Conservation (phyloP, 2,888 invertebrate species). For the Watsonalla cultraria region DNA sequence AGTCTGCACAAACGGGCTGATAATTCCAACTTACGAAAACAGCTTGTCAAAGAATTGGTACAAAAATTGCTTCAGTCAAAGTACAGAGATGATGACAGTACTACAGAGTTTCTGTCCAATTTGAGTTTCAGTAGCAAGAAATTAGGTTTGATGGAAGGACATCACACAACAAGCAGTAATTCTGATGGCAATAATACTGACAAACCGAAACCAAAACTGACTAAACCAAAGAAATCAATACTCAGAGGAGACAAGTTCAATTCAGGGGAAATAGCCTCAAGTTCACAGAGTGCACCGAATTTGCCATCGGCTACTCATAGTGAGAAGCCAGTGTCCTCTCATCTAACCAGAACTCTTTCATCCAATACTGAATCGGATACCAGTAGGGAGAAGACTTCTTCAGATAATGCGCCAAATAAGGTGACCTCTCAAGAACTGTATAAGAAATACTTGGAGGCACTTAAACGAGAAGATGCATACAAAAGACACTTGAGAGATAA, state of each 20-base stretch:
- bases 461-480: constrained; percentile 57
- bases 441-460: constrained; percentile 59
- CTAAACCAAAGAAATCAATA: constrained; percentile 63
- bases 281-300: constrained; percentile 70
- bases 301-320: constrained; percentile 42
- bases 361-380: constrained; percentile 64
- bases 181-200: constrained; percentile 55
- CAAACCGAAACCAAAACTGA: constrained; percentile 25
- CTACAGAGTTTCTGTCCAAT: constrained; percentile 68
- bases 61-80: constrained; percentile 78
- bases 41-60: constrained; percentile 82
- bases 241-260: constrained; percentile 59
- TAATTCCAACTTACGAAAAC: constrained; percentile 79
- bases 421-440: constrained; percentile 67
- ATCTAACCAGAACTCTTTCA: constrained; percentile 28
- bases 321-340: constrained; percentile 33
- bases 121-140: constrained; percentile 55
- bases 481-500: constrained; percentile 63
- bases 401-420: constrained; percentile 44
- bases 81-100: constrained; percentile 78
- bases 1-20: constrained; percentile 79
- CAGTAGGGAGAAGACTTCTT: constrained; percentile 48
- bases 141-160: constrained; percentile 31
- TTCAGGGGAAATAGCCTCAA: constrained; percentile 52
- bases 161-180: constrained; percentile 57